phyloP scores from a whole-genome alignment of 2,888 invertebrate species.

The Schrankia costaestrigalis region DNA sequence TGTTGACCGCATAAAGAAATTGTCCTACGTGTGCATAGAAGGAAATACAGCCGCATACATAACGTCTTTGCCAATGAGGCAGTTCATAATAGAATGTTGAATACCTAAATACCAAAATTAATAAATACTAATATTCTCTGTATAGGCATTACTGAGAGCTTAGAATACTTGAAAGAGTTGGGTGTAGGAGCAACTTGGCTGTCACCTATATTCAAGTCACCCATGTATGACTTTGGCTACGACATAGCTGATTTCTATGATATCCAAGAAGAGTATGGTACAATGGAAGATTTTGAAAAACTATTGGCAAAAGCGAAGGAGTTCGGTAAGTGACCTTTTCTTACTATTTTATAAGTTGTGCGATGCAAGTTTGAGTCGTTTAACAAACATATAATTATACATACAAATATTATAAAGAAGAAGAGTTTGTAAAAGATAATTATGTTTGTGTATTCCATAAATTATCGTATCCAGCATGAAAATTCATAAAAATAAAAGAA shows the following conservation, averaged over 20 bases:
- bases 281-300: slow-evolving; percentile 85
- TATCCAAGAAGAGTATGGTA: slow-evolving; percentile 87
- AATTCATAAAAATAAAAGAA: too few relatives aligned
- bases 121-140: slow-evolving; percentile 2
- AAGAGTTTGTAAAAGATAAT: too few relatives aligned
- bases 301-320: slow-evolving; percentile 80
- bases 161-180: slow-evolving; percentile 83
- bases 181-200: slow-evolving; percentile 88
- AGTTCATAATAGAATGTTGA: too few relatives aligned
- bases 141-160: slow-evolving; percentile 81
- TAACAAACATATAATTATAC: background rate
- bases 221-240: slow-evolving; percentile 91
- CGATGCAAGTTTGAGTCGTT: too few relatives aligned
- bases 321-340: slow-evolving; percentile 48
- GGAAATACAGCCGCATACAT: too few relatives aligned
- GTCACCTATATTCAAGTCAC: slow-evolving; percentile 86
- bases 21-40: too few relatives aligned
- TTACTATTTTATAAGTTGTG: background rate
- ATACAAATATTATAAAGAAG: background rate
- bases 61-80: too few relatives aligned
- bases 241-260: slow-evolving; percentile 87
- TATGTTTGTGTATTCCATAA: too few relatives aligned
- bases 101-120: too few relatives aligned
- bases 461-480: too few relatives aligned
- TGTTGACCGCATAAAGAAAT: too few relatives aligned